These are phyloP conservation scores for Cyrtonyx montezumae DNA, from an alignment of 2,113 vertebrate genomes.

Conservation along the genomic window DNA sequence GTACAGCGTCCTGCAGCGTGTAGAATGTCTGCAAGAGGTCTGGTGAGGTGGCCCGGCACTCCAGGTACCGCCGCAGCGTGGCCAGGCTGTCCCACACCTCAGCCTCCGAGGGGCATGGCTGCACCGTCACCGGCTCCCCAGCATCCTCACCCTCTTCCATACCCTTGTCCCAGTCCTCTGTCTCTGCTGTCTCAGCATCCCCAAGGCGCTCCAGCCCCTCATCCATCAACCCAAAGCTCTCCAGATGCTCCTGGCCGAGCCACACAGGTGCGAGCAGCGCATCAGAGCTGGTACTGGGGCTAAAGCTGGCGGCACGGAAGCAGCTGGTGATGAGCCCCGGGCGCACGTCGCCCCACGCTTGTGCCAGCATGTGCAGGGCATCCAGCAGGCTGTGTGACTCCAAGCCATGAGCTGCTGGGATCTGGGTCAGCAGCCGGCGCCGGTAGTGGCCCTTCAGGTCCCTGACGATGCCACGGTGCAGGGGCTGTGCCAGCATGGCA, in stretches of 20 bases:
- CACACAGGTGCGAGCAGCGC: accelerated
- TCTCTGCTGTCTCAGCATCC: accelerated
- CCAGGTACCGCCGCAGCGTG: conserved; percentile 63
- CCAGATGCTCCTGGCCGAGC: background rate
- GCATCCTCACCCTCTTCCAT: background rate
- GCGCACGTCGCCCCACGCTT: conserved; percentile 40
- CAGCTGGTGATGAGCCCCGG: background rate
- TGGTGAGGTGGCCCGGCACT: background rate
- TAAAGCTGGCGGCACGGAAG: conserved; percentile 42
- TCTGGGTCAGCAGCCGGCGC: conserved; percentile 56
- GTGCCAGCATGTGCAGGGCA: conserved; percentile 17
- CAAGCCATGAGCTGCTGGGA: background rate
- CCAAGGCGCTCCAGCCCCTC: background rate
- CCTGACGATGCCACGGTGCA: conserved; percentile 2
- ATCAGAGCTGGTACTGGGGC: background rate
- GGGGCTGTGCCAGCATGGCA: background rate
- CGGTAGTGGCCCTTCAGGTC: conserved; percentile 51
- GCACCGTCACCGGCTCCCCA: background rate
- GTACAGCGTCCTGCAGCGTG: conserved; percentile 40
- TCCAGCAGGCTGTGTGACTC: conserved; percentile 31
- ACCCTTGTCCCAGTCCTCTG: accelerated
- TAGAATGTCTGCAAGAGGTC: conserved; percentile 58
- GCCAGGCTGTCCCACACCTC: conserved; percentile 60
- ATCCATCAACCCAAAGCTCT: background rate
- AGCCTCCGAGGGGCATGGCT: conserved; percentile 30